These are phyloP conservation scores for Pollenia griseotomentosa DNA, from an alignment of 2,888 invertebrate genomes.

Conservation along the genomic window DNA sequence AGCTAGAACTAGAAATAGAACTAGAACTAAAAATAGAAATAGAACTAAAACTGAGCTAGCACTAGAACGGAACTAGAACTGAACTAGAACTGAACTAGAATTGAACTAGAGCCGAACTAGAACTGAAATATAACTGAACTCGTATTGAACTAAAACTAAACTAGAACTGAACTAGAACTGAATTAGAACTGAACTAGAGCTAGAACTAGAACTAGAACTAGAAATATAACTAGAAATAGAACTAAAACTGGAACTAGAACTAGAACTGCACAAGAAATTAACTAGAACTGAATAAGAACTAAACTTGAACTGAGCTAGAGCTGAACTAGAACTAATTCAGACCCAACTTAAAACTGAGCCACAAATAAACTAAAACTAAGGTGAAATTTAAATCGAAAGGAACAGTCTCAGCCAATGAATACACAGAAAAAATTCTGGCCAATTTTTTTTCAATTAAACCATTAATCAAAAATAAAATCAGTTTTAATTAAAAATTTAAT, in stretches of 20 bases:
- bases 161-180: no score
- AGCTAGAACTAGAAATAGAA: neutral
- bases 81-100: no score
- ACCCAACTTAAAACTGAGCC: neutral
- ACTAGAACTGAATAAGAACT: neutral
- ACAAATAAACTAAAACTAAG: neutral
- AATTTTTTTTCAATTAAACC: no score
- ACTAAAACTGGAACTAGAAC: neutral
- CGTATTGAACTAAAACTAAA: neutral
- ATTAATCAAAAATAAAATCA: no score
- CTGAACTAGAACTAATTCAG: neutral
- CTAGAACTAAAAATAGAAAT: neutral
- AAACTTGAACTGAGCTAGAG: no score
- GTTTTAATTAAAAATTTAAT: no score
- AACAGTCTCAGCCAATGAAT: neutral
- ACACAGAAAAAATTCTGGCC: no score
- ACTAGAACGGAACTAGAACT: no score
- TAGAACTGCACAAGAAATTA: neutral
- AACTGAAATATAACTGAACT: neutral
- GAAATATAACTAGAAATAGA: neutral
- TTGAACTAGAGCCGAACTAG: neutral
- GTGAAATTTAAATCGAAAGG: neutral
- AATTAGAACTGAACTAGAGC: neutral
- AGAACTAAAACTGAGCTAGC: neutral
- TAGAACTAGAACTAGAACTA: neutral